phyloP scores from a whole-genome alignment of 2,797 vertebrate genomes.

The Rhabdomys pumilio region DNA sequence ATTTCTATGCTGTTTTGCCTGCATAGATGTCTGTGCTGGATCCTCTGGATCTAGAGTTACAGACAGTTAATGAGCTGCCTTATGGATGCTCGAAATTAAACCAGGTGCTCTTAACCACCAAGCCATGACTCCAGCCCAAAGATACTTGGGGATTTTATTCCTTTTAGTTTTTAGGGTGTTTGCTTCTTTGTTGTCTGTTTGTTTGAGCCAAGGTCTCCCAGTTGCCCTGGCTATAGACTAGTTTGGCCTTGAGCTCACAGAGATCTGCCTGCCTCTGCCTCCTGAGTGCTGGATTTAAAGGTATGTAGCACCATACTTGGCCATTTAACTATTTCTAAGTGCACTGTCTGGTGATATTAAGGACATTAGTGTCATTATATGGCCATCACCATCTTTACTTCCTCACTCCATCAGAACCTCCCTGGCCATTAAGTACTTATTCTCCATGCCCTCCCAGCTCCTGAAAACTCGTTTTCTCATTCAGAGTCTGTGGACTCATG shows the following conservation, averaged over 20 bases:
- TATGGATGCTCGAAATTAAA: not conserved
- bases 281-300: not conserved
- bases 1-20: not conserved
- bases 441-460: not conserved
- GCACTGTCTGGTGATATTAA: not conserved
- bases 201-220: not conserved
- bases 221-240: not conserved
- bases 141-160: not conserved
- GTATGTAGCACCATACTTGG: too few species aligned
- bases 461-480: not conserved
- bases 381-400: not conserved
- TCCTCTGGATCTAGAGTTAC: not conserved
- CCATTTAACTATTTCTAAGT: conserved; percentile 34
- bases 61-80: not conserved
- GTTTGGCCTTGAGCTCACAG: not conserved
- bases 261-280: not conserved
- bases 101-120: not conserved
- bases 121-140: not conserved
- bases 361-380: not conserved
- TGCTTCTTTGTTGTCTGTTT: not conserved
- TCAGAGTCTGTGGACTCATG: not conserved
- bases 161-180: not conserved
- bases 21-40: not conserved
- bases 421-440: not conserved
- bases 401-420: not conserved